Evolutionary conservation across 53 echinoderm and acorn worm genomes (phyloP).

Genomic region (Arbacia lixula): DNA sequence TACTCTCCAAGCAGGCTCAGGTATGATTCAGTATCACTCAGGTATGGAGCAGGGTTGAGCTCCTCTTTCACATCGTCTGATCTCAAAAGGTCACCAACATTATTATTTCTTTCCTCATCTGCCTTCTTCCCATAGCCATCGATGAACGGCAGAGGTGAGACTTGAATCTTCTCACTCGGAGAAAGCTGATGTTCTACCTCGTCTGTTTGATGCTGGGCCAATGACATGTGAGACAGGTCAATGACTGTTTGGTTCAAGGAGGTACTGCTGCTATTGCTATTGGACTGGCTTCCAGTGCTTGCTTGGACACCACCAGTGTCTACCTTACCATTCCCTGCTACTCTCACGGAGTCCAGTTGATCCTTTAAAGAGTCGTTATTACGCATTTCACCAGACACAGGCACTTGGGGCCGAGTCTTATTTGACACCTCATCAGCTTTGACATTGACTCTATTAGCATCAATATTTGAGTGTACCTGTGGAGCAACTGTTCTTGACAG

Average conservation of each 20-base stretch:
- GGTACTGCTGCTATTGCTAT: conserved; percentile 51
- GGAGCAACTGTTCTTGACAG: not conserved
- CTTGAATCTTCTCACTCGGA: not conserved
- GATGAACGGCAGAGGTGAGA: not conserved
- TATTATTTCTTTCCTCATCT: conserved; percentile 17
- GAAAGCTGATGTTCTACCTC: not conserved
- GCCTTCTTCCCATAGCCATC: not conserved
- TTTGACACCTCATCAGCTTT: conserved; percentile 11
- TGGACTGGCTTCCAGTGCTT: conserved; percentile 21
- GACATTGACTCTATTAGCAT: not conserved
- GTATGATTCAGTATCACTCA: conserved; percentile 90
- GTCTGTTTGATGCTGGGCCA: conserved; percentile 15
- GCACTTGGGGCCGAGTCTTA: too few relatives aligned
- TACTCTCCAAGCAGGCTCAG: conserved; percentile 91
- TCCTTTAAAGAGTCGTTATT: not conserved
- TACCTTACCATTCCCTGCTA: too few relatives aligned
- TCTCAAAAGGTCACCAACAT: not conserved
- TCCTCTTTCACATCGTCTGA: not conserved
- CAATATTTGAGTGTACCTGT: not conserved
- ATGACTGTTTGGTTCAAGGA: conserved; percentile 89
- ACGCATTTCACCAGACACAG: not conserved
- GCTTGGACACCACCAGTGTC: not conserved
- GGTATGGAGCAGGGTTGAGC: conserved; percentile 45
- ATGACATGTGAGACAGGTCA: conserved; percentile 65
- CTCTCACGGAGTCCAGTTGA: too few relatives aligned